Base-by-base conservation (phyloP, 2,888 invertebrate genomes). In the Matsumyia berberina region DNA sequence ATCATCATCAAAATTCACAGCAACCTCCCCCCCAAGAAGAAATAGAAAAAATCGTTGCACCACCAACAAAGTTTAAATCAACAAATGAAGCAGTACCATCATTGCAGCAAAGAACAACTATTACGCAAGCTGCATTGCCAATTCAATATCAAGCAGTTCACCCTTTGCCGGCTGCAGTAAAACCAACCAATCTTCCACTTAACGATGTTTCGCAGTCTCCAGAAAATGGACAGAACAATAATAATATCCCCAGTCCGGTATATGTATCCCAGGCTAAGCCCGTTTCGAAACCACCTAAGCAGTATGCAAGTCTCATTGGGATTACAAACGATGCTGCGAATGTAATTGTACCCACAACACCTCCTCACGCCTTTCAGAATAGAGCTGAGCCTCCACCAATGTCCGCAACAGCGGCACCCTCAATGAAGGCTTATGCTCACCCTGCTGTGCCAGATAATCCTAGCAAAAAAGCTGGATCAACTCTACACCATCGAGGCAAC, bases 1-100 rank as follows among this genome's bases (percentile, higher is more conserved):
- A 92, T 93, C 86, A 94, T 93, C 93, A 88, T 94, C 94, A 94
- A 90, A 93, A 7, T 91, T 93, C 87, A 93, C 94, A 85, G 93
- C 93, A 60, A 73, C 86, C 66, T 31, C 70, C 72, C 3, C 55
- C 64, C 0, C 58, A 73, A 33, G 44, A 55, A n/a, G 55, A 46
- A 31, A 5, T 6, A 29, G 85, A 72, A 46, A 82, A 39, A 0
- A n/a, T 9, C 3, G 55, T 33, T 24, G 9, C 64, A 35, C 24
- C 19, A 11, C 35, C 58, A 46, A 46, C 64, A 11, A 86, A 86
- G 31, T 24, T 42, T 5, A 66, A 74, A 33, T 19, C 73, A 46
- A 7, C 72, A 35, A 24, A 73, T 9, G 17, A 77, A 44, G 29
- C 67, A 9, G 55, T 60, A 29, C 58, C 82, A n/a, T 77, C 87